Evolutionary conservation across 2,888 invertebrate species (phyloP).

Genomic region (Latrodectus hesperus): DNA sequence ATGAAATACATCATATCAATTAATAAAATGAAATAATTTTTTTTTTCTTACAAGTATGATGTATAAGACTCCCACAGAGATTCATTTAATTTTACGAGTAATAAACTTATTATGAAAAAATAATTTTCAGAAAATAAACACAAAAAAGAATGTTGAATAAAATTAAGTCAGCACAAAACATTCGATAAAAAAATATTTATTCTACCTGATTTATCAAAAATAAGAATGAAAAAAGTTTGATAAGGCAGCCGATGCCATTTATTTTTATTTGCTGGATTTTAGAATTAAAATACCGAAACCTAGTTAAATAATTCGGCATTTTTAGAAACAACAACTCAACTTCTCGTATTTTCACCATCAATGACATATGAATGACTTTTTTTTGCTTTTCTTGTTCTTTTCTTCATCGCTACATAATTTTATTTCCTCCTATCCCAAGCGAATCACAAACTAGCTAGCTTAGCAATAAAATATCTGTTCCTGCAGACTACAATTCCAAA

Average conservation of each 20-base stretch:
- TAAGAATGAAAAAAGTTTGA: too few relatives aligned
- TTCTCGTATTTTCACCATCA: not conserved
- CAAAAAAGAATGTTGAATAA: too few relatives aligned
- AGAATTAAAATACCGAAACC: not conserved
- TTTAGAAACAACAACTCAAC: not conserved
- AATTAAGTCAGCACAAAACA: too few relatives aligned
- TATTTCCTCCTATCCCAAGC: slow-evolving; percentile 13
- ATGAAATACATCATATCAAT: too few relatives aligned
- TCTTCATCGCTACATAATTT: not conserved
- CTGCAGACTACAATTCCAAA: not conserved
- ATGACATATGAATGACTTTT: not conserved
- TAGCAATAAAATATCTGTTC: slow-evolving; percentile 63
- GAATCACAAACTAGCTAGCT: slow-evolving; percentile 59
- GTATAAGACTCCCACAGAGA: too few relatives aligned
- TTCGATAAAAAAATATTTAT: too few relatives aligned
- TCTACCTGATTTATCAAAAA: too few relatives aligned
- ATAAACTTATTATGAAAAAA: too few relatives aligned
- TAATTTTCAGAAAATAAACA: too few relatives aligned
- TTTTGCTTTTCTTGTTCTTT: not conserved
- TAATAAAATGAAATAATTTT: too few relatives aligned
- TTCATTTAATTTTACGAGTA: too few relatives aligned
- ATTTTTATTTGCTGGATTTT: not conserved
- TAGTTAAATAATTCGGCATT: not conserved
- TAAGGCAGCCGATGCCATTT: not conserved
- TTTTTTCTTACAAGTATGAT: too few relatives aligned